Evolutionary conservation across 1,140 invertebrate genomes (phyloP).

Genomic region (Cherax quadricarinatus): DNA sequence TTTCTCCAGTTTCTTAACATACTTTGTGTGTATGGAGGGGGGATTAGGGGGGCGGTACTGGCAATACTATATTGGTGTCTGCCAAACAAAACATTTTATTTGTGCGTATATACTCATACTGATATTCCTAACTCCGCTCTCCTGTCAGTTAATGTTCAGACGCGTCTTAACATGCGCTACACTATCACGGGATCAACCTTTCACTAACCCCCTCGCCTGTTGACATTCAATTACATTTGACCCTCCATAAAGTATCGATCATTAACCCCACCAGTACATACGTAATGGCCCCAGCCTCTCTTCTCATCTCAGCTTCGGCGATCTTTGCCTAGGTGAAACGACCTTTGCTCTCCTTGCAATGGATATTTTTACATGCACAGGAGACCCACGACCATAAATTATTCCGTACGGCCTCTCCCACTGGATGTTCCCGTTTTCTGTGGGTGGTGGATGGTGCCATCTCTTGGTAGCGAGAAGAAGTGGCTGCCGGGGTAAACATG

Average conservation of each 20-base stretch:
- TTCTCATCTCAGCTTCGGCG: background rate
- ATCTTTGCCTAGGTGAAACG: slow-evolving; percentile 7
- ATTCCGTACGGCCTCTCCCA: slow-evolving; percentile 8
- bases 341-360: slow-evolving; percentile 4
- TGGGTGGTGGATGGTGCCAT: slow-evolving; percentile 24
- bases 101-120: too few species aligned
- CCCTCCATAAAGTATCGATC: background rate
- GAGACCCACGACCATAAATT: slow-evolving; percentile 22
- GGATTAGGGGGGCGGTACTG: too few species aligned
- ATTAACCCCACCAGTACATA: background rate
- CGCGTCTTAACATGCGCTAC: background rate
- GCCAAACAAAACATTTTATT: too few species aligned
- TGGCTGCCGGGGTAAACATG: slow-evolving; percentile 37
- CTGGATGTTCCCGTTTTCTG: slow-evolving; percentile 41
- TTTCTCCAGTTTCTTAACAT: too few species aligned
- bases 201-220: background rate
- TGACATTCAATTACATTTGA: slow-evolving; percentile 5
- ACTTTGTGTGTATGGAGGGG: too few species aligned
- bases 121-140: too few species aligned
- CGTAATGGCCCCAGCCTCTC: background rate
- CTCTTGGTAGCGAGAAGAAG: slow-evolving; percentile 22
- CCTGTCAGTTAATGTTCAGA: background rate
- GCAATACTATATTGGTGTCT: too few species aligned
- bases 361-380: slow-evolving; percentile 30
- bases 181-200: background rate